phyloP scores from a whole-genome alignment of 1,140 invertebrate species.

The Drosophila murphyi region DNA sequence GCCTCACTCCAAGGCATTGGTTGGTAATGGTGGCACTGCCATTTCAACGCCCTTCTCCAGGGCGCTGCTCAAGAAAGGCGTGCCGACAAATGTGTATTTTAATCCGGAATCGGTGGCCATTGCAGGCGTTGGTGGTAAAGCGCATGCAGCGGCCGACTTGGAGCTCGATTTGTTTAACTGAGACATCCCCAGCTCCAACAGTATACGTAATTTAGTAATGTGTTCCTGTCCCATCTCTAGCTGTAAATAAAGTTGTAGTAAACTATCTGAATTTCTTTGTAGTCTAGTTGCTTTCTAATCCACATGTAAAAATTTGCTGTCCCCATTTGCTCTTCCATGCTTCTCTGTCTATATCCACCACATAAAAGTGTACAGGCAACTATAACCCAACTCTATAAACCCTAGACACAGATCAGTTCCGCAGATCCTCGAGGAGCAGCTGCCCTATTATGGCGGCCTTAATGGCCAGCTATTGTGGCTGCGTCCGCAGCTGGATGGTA shows the following conservation, averaged over 20 bases:
- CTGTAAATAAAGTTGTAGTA: constrained; percentile 74
- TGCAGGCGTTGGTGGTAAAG: constrained; percentile 89
- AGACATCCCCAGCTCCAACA: constrained; percentile 10
- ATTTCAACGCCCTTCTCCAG: constrained; percentile 88
- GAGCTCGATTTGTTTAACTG: constrained; percentile 84
- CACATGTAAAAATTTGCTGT: constrained; percentile 46
- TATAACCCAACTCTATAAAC: constrained; percentile 79
- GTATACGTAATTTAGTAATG: constrained; percentile 34
- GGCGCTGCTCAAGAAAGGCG: constrained; percentile 85
- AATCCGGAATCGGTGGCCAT: constrained; percentile 88
- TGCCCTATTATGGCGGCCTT: constrained; percentile 88
- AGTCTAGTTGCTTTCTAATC: constrained; percentile 44
- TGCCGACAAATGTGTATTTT: constrained; percentile 86
- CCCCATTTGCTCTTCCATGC: constrained; percentile 17
- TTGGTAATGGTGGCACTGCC: constrained; percentile 87
- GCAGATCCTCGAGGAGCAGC: constrained; percentile 60
- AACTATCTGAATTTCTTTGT: constrained; percentile 41
- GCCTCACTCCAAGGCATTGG: constrained; percentile 87
- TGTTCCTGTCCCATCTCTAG: constrained; percentile 63
- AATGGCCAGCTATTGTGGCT: constrained; percentile 85
- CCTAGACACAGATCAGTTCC: constrained; percentile 70
- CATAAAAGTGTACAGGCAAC: constrained; percentile 43
- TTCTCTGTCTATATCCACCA: constrained; percentile 26
- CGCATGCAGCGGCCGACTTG: constrained; percentile 88
- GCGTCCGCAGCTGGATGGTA: constrained; percentile 63